phyloP scores from a whole-genome alignment of 2,113 vertebrate species.

The Nymphicus hollandicus region DNA sequence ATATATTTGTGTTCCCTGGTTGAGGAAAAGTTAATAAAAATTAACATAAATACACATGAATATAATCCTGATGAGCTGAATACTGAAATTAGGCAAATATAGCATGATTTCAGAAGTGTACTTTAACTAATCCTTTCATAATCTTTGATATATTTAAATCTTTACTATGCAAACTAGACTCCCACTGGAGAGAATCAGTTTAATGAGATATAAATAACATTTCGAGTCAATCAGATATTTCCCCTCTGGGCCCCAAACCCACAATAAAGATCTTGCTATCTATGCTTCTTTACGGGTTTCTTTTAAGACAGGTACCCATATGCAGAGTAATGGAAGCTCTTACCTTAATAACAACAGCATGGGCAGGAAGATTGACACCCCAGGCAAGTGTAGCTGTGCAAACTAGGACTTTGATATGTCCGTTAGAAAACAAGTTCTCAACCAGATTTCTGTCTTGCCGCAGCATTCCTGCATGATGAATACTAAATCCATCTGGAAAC shows the following conservation, averaged over 20 bases:
- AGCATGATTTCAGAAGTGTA: slow-evolving; percentile 74
- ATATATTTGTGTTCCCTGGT: slow-evolving; percentile 98
- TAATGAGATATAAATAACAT: slow-evolving; percentile 68
- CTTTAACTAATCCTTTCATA: slow-evolving; percentile 79
- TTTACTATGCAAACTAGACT: slow-evolving; percentile 71
- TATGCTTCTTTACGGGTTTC: slow-evolving; percentile 11
- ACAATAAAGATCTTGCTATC: slow-evolving; percentile 30
- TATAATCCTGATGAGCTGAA: slow-evolving; percentile 75
- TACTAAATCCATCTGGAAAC: slow-evolving; percentile 95
- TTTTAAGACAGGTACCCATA: slow-evolving; percentile 31
- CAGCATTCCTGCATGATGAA: slow-evolving; percentile 97
- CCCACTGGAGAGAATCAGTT: slow-evolving; percentile 66
- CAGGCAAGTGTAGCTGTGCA: slow-evolving; percentile 96
- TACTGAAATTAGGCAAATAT: slow-evolving; percentile 78
- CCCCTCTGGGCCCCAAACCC: background rate
- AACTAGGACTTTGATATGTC: slow-evolving; percentile 92
- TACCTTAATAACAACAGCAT: slow-evolving; percentile 99
- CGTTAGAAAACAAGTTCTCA: slow-evolving; percentile 92
- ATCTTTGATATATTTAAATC: slow-evolving; percentile 75
- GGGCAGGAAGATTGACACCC: slow-evolving; percentile 99
- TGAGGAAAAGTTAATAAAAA: slow-evolving; percentile 81
- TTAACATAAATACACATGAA: slow-evolving; percentile 80
- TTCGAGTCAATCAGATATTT: slow-evolving; percentile 58
- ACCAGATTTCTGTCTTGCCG: slow-evolving; percentile 91
- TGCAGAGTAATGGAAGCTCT: slow-evolving; percentile 30